Percentiles rank a stretch among this genome's conserved stretches.
Conservation (phyloP, 2,797 vertebrate species). For the Fratercula arctica region DNA sequence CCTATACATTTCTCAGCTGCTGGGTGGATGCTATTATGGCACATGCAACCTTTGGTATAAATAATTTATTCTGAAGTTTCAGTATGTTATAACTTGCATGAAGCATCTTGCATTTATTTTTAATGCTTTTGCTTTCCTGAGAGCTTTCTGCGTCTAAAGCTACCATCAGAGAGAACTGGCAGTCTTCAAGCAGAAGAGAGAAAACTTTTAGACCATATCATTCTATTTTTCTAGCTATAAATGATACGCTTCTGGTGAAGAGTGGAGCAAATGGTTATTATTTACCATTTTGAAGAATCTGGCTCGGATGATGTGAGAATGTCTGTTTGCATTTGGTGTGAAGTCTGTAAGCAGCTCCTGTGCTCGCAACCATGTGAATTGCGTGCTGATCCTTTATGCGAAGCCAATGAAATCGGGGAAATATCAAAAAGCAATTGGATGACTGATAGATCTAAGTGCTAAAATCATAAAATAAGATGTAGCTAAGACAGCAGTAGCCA, state of each 20-base stretch:
- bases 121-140: conserved; percentile 46
- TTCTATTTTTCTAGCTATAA: conserved; percentile 41
- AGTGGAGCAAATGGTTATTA: conserved; percentile 6
- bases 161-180: conserved; percentile 1
- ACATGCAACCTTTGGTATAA: conserved; percentile 47
- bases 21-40: conserved; percentile 47
- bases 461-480: background rate
- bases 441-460: background rate
- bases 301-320: background rate
- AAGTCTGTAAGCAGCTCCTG: background rate
- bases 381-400: background rate
- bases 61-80: conserved; percentile 63
- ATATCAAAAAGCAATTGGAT: background rate
- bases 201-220: conserved; percentile 30
- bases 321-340: background rate
- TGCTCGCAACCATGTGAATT: fast-evolving
- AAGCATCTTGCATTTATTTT: conserved; percentile 64
- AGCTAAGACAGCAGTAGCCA: background rate
- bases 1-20: conserved; percentile 29
- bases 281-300: conserved; percentile 23
- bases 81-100: conserved; percentile 23
- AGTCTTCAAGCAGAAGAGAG: conserved; percentile 16
- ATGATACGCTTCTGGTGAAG: background rate
- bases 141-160: conserved; percentile 48
- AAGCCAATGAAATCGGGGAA: background rate